phyloP scores from a whole-genome alignment of 1,140 invertebrate species.

The Subanguina moxae region DNA sequence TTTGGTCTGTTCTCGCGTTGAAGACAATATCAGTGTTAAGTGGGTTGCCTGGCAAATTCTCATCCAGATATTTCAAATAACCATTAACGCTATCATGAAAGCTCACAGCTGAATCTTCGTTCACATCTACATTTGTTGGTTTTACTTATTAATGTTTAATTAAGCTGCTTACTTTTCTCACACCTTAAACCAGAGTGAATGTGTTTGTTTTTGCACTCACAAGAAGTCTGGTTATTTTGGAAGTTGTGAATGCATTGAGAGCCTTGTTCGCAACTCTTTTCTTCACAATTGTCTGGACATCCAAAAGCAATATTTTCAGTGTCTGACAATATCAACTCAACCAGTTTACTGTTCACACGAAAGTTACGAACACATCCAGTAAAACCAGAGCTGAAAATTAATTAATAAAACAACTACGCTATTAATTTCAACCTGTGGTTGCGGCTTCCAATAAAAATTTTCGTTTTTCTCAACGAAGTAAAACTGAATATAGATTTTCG shows the following conservation, averaged over 20 bases:
- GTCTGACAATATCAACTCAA: slow-evolving; percentile 14
- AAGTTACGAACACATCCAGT: slow-evolving; percentile 46
- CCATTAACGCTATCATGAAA: slow-evolving; percentile 53
- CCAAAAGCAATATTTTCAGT: slow-evolving; percentile 27
- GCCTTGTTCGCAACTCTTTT: slow-evolving; percentile 37
- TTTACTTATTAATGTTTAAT: neutral
- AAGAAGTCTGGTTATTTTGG: slow-evolving; percentile 37
- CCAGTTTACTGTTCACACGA: slow-evolving; percentile 25
- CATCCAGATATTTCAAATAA: slow-evolving; percentile 46
- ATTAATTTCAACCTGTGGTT: neutral
- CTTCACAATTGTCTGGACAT: slow-evolving; percentile 35
- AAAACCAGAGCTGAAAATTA: slow-evolving; percentile 23
- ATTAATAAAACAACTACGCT: too few relatives aligned
- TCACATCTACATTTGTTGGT: slow-evolving; percentile 56
- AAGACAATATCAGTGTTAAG: slow-evolving; percentile 58
- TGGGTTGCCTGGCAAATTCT: slow-evolving; percentile 34
- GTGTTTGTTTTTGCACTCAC: slow-evolving; percentile 43
- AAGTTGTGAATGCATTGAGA: slow-evolving; percentile 46
- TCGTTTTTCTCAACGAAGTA: neutral
- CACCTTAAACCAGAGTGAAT: slow-evolving; percentile 43
- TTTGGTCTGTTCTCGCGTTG: slow-evolving; percentile 58
- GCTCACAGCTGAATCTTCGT: slow-evolving; percentile 54
- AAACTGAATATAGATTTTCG: neutral
- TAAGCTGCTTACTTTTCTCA: slow-evolving; percentile 42
- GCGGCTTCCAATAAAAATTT: slow-evolving; percentile 19